Conservation (phyloP, 2,113 vertebrate genomes). For the Callionymus lyra region DNA sequence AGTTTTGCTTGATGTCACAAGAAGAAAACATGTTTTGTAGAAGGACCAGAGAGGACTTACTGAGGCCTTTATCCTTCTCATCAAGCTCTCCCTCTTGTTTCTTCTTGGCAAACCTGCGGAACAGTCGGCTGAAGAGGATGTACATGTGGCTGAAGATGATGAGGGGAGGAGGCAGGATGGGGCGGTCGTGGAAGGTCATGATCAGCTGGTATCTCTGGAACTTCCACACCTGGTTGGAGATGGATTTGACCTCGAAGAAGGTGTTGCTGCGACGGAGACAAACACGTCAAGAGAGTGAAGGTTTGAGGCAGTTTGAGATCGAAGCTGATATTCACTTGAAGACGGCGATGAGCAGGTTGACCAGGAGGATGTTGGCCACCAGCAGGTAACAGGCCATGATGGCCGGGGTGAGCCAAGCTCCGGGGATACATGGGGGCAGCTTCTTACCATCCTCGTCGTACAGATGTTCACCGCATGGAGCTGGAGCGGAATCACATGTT, state of each 20-base stretch:
- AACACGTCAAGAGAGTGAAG: not conserved
- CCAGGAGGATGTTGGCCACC: constrained; percentile 94
- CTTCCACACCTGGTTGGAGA: constrained; percentile 99
- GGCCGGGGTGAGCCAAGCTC: constrained; percentile 94
- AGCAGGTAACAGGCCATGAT: constrained; percentile 98
- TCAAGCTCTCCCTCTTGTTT: constrained; percentile 80
- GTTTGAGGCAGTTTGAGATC: not conserved
- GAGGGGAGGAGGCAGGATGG: constrained; percentile 91
- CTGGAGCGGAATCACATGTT: constrained; percentile 50
- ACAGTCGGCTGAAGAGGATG: constrained; percentile 75
- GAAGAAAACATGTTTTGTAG: too few species aligned
- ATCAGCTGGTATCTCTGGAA: constrained; percentile 97
- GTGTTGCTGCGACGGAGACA: constrained; percentile 78
- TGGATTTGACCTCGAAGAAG: constrained; percentile 96
- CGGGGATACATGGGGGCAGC: constrained; percentile 92
- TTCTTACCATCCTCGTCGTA: constrained; percentile 95
- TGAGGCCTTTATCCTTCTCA: constrained; percentile 87
- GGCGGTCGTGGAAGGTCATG: constrained; percentile 95
- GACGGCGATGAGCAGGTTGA: constrained; percentile 94
- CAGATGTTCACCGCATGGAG: constrained; percentile 92
- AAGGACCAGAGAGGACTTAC: constrained; percentile 61
- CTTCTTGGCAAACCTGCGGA: constrained; percentile 73
- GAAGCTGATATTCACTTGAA: constrained; percentile 78
- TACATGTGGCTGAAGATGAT: constrained; percentile 93
- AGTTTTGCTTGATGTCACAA: too few species aligned